Conservation (phyloP, 1,140 invertebrate genomes). For the Cyphomyrmex costatus region DNA sequence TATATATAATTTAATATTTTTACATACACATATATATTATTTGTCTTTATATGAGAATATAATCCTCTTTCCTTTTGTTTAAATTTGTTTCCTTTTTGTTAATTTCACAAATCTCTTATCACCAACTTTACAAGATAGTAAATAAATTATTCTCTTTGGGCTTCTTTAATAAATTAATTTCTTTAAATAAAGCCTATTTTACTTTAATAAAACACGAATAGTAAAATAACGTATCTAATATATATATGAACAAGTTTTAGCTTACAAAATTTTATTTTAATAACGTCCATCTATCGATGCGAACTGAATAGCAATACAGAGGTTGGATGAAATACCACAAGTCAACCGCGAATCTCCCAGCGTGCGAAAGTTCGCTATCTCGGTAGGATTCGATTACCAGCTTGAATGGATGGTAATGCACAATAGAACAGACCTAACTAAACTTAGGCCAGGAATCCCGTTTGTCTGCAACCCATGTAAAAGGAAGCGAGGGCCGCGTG, state of each 20-base stretch:
- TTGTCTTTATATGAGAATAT: neutral
- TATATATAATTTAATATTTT: conserved; percentile 9
- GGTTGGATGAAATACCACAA: conserved; percentile 68
- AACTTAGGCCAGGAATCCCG: conserved; percentile 79
- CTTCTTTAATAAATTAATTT: too few species aligned
- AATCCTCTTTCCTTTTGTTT: neutral
- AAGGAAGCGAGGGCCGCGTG: conserved; percentile 47
- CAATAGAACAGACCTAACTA: conserved; percentile 81
- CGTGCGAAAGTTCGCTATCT: conserved; percentile 83
- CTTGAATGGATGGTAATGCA: conserved; percentile 87
- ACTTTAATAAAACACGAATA: neutral
- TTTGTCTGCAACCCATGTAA: conserved; percentile 62
- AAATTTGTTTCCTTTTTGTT: neutral
- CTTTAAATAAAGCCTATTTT: neutral
- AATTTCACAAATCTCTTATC: neutral
- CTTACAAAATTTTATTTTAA: conserved; percentile 14
- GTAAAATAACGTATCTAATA: neutral
- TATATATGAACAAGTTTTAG: neutral
- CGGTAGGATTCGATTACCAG: conserved; percentile 85
- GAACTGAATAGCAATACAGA: conserved; percentile 1
- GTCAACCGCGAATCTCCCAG: conserved; percentile 85
- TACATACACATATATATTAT: neutral
- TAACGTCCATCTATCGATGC: neutral
- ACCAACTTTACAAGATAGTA: neutral
- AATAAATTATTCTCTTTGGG: neutral